Evolutionary conservation across 2,888 invertebrate species (phyloP).

Genomic region (Caenorhabditis zanzibari): DNA sequence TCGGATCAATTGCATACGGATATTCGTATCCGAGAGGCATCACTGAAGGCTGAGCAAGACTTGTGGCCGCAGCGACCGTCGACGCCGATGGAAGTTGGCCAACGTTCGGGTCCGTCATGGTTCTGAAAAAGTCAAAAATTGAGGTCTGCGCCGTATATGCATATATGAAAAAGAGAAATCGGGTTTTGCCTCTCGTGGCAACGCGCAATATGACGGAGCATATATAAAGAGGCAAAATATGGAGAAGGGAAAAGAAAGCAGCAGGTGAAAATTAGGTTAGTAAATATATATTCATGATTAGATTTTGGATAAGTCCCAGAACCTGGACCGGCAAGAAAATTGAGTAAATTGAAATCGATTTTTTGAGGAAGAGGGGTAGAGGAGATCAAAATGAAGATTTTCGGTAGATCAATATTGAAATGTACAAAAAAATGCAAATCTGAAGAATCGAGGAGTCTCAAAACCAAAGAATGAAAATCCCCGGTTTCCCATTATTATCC

Average conservation of each 20-base stretch:
- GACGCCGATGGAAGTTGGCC: constrained; percentile 45
- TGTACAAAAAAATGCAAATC: no score
- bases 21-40: constrained; percentile 52
- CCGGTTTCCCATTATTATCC: no score
- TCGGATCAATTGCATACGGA: constrained; percentile 46
- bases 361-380: not conserved
- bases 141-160: not conserved
- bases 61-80: constrained; percentile 14
- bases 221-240: not conserved
- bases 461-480: no score
- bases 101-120: constrained; percentile 57
- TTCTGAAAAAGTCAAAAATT: constrained; percentile 17
- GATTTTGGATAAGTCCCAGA: constrained; percentile 5
- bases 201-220: not conserved
- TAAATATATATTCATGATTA: constrained; percentile 43
- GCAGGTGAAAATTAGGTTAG: constrained; percentile 61
- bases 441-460: no score
- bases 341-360: not conserved
- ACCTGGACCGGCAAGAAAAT: not conserved
- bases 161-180: no score
- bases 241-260: constrained; percentile 8
- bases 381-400: not conserved
- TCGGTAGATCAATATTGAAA: no score
- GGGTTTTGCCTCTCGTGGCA: not conserved
- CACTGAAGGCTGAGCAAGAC: constrained; percentile 22